phyloP scores from a whole-genome alignment of 37 sponge, comb jelly and placozoan species.

The Tethya wilhelma region DNA sequence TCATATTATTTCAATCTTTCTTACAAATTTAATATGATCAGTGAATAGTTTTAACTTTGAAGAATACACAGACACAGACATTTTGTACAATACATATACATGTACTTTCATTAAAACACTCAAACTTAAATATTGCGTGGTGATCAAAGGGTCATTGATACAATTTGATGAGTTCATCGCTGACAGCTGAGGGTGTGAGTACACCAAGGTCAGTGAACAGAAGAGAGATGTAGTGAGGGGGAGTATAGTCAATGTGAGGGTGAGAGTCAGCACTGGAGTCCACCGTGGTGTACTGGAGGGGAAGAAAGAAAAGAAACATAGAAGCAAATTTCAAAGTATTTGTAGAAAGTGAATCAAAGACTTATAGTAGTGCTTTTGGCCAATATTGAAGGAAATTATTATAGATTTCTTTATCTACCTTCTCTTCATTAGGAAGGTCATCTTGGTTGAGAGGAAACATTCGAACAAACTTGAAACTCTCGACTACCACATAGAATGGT shows the following conservation, averaged over 20 bases:
- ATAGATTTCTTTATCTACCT: conserved; percentile 47
- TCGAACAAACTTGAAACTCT: conserved; percentile 98
- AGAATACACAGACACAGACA: too few species aligned
- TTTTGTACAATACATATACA: too few species aligned
- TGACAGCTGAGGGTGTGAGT: conserved; percentile 98
- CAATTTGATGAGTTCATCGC: conserved; percentile 98
- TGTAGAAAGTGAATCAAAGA: background rate
- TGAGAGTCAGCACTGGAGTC: conserved; percentile 56
- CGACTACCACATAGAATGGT: conserved; percentile 96
- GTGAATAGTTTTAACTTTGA: too few species aligned
- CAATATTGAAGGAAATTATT: background rate
- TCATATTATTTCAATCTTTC: too few species aligned
- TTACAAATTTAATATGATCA: too few species aligned
- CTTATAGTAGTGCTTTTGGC: background rate
- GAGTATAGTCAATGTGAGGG: conserved; percentile 95
- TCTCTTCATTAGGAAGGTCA: conserved; percentile 86
- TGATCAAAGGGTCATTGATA: conserved; percentile 59
- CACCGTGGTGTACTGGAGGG: conserved; percentile 52
- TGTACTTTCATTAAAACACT: too few species aligned
- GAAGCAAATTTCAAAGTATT: background rate
- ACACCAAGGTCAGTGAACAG: conserved; percentile 98
- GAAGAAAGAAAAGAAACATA: conserved; percentile 4
- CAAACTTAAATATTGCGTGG: background rate
- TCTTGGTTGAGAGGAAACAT: conserved; percentile 92
- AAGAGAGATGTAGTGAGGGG: conserved; percentile 93